Conservation (phyloP, 2,888 invertebrate genomes). For the Germaria angustata region DNA sequence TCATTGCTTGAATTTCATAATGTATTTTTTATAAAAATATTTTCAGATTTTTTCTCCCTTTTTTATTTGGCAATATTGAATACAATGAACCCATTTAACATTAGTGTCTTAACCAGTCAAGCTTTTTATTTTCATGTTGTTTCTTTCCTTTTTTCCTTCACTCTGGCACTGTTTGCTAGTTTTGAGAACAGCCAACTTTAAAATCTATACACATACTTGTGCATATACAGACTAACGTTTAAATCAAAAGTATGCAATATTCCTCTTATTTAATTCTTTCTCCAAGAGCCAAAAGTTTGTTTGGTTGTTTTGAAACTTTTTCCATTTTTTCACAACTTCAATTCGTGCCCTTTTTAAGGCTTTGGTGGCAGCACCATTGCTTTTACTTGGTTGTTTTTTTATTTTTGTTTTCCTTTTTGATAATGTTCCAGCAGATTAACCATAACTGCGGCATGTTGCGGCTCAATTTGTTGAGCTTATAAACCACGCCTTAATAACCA, state of each 20-base stretch:
- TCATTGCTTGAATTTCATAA: slow-evolving; percentile 33
- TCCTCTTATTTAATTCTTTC: background rate
- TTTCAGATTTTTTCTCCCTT: slow-evolving; percentile 9
- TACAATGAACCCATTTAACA: slow-evolving; percentile 62
- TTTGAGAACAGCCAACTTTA: slow-evolving; percentile 47
- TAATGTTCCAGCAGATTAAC: slow-evolving; percentile 69
- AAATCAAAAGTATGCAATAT: background rate
- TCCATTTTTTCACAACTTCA: slow-evolving; percentile 14
- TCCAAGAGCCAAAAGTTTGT: slow-evolving; percentile 58
- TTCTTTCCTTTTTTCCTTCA: background rate
- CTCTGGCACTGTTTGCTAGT: slow-evolving; percentile 27
- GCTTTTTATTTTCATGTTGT: slow-evolving; percentile 28
- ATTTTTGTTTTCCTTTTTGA: slow-evolving; percentile 45
- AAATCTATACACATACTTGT: too few relatives aligned
- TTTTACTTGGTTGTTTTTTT: background rate
- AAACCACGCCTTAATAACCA: slow-evolving; percentile 65
- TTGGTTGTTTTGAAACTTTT: slow-evolving; percentile 17
- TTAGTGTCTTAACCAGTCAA: slow-evolving; percentile 63
- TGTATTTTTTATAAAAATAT: background rate
- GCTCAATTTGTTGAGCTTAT: slow-evolving; percentile 63
- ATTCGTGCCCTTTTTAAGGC: slow-evolving; percentile 39
- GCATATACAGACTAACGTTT: slow-evolving; percentile 9
- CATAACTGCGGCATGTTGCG: slow-evolving; percentile 66
- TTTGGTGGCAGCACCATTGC: slow-evolving; percentile 43
- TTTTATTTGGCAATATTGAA: slow-evolving; percentile 57